These are phyloP conservation scores for Acanthurus tractus DNA, from an alignment of 2,797 vertebrate genomes.

Conservation along the genomic window DNA sequence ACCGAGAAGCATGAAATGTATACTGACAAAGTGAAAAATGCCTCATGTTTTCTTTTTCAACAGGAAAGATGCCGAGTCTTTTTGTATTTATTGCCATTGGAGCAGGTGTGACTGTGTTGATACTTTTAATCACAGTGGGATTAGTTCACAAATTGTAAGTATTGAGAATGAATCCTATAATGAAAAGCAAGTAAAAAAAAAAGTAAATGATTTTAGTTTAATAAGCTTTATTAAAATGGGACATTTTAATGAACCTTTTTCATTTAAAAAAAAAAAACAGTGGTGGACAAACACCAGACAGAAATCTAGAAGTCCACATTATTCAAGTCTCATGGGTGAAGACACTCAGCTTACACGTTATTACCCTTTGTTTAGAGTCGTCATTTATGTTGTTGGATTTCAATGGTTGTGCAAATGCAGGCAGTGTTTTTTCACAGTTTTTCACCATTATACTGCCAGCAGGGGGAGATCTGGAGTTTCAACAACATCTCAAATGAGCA, in stretches of 20 bases:
- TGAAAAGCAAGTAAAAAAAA: neutral
- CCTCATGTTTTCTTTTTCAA: constrained; percentile 34
- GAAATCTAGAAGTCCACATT: neutral
- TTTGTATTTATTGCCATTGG: constrained; percentile 41
- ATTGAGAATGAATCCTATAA: neutral
- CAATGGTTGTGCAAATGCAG: neutral
- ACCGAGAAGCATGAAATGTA: neutral
- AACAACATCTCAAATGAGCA: neutral
- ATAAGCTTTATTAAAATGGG: too few species aligned
- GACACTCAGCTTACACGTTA: neutral
- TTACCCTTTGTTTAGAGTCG: neutral
- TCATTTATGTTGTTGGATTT: neutral
- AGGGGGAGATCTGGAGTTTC: constrained; percentile 26
- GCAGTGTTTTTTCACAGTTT: neutral
- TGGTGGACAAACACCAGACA: too few species aligned
- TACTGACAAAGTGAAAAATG: neutral
- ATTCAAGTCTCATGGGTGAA: too few species aligned
- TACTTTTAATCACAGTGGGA: constrained; percentile 47
- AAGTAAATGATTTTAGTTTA: neutral
- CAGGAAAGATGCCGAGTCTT: constrained; percentile 55
- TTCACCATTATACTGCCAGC: constrained; percentile 17
- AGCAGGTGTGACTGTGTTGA: constrained; percentile 45
- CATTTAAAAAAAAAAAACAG: neutral
- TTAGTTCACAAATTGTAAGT: constrained; percentile 70
- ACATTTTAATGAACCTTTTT: neutral